These are phyloP conservation scores for Ornithoptera priamus DNA, from an alignment of 2,888 invertebrate species.

Conservation along the genomic window DNA sequence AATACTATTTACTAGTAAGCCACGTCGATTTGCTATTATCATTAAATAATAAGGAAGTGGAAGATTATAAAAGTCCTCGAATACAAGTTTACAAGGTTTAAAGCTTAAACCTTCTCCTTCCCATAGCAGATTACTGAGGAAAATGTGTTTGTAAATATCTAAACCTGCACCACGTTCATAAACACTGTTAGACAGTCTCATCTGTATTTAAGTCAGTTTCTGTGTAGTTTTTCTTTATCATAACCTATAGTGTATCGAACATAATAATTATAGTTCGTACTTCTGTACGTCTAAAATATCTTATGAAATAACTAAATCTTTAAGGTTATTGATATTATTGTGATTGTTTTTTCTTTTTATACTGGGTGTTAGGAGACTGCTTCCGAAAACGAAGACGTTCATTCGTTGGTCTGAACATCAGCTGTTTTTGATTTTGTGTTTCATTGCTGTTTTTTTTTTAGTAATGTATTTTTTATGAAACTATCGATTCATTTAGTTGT, in stretches of 20 bases:
- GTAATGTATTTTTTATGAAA: too few species aligned
- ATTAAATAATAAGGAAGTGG: slow-evolving; percentile 14
- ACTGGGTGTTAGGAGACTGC: too few species aligned
- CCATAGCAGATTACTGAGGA: slow-evolving; percentile 22
- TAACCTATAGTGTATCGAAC: not conserved
- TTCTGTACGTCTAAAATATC: too few species aligned
- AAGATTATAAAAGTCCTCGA: slow-evolving; percentile 9
- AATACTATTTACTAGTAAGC: not conserved
- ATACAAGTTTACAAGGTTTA: slow-evolving; percentile 20
- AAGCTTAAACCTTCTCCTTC: slow-evolving; percentile 22
- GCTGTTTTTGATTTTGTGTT: too few species aligned
- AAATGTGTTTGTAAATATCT: slow-evolving; percentile 18
- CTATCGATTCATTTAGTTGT: too few species aligned
- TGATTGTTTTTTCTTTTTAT: not conserved
- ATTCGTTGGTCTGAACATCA: too few species aligned
- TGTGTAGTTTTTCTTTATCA: not conserved
- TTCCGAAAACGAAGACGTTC: too few species aligned
- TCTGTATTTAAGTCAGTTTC: slow-evolving; percentile 25
- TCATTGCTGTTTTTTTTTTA: too few species aligned
- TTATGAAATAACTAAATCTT: too few species aligned
- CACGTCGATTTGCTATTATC: not conserved
- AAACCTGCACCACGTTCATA: slow-evolving; percentile 19
- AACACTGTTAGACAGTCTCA: slow-evolving; percentile 15
- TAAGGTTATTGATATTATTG: not conserved
- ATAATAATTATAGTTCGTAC: not conserved